Evolutionary conservation across 2,888 invertebrate species (phyloP).

Genomic region (Automeris io): DNA sequence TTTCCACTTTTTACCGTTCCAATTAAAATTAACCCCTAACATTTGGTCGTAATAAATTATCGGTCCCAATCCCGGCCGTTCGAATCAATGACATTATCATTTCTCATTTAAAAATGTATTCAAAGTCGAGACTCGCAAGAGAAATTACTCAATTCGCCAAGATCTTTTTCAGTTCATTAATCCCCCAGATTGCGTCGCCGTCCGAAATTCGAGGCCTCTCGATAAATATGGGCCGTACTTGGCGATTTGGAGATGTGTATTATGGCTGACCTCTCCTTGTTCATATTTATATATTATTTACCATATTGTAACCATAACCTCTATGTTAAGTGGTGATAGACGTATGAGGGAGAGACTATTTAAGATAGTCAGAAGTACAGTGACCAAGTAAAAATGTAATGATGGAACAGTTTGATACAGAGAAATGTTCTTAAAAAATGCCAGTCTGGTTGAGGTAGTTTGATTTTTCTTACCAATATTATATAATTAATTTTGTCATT

Average conservation of each 20-base stretch:
- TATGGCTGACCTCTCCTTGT: background rate
- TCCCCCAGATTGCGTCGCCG: slow-evolving; percentile 54
- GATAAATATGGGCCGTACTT: slow-evolving; percentile 40
- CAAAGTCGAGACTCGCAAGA: slow-evolving; percentile 31
- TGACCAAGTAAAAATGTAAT: too few relatives aligned
- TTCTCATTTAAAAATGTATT: slow-evolving; percentile 43
- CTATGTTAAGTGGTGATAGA: too few relatives aligned
- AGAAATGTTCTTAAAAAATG: too few relatives aligned
- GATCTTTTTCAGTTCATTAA: slow-evolving; percentile 72
- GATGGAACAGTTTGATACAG: too few relatives aligned
- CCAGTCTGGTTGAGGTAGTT: too few relatives aligned
- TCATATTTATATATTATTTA: background rate
- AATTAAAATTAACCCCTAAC: slow-evolving; percentile 7
- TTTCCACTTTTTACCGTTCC: slow-evolving; percentile 6
- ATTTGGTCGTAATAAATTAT: slow-evolving; percentile 8
- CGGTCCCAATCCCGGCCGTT: slow-evolving; percentile 4
- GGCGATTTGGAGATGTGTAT: slow-evolving; percentile 8
- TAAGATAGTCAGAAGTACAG: too few relatives aligned
- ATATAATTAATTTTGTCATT: too few relatives aligned
- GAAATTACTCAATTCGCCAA: slow-evolving; percentile 59
- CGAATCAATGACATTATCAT: slow-evolving; percentile 43
- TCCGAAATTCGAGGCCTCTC: slow-evolving; percentile 45
- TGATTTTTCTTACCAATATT: too few relatives aligned
- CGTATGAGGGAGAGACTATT: too few relatives aligned
- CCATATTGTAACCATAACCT: too few relatives aligned